phyloP scores from a whole-genome alignment of 2,113 vertebrate genomes.

The Neolamprologus ventralis region DNA sequence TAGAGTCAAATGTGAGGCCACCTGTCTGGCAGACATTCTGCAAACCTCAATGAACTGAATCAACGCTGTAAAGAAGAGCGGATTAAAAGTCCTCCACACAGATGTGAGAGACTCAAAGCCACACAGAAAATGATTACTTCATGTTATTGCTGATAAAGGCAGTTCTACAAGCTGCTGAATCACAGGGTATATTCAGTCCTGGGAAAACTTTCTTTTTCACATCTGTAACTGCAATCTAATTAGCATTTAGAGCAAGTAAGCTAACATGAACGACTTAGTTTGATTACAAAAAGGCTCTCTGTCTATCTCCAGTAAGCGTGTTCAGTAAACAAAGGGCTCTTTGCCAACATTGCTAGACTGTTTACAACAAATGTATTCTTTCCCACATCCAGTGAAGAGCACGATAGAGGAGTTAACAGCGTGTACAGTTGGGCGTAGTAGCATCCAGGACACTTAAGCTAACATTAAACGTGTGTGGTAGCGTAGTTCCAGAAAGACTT shows the following conservation, averaged over 20 bases:
- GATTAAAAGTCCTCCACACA: not conserved
- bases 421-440: not conserved
- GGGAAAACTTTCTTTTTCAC: not conserved
- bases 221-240: not conserved
- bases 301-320: not conserved
- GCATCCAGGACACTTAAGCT: not conserved
- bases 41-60: not conserved
- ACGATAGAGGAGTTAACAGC: not conserved
- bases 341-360: not conserved
- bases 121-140: not conserved
- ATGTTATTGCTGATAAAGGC: not conserved
- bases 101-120: not conserved
- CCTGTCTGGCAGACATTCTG: not conserved
- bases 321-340: not conserved
- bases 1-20: not conserved
- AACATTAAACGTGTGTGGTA: not conserved
- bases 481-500: not conserved
- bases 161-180: not conserved
- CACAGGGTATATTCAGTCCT: not conserved
- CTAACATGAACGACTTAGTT: not conserved
- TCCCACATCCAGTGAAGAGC: not conserved
- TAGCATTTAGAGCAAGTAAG: not conserved
- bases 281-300: not conserved
- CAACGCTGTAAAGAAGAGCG: not conserved
- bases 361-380: not conserved